Percentiles rank a stretch among this genome's conserved stretches.
Evolutionary conservation across 2,888 invertebrate species (phyloP).

Genomic region (Merodon equestris): DNA sequence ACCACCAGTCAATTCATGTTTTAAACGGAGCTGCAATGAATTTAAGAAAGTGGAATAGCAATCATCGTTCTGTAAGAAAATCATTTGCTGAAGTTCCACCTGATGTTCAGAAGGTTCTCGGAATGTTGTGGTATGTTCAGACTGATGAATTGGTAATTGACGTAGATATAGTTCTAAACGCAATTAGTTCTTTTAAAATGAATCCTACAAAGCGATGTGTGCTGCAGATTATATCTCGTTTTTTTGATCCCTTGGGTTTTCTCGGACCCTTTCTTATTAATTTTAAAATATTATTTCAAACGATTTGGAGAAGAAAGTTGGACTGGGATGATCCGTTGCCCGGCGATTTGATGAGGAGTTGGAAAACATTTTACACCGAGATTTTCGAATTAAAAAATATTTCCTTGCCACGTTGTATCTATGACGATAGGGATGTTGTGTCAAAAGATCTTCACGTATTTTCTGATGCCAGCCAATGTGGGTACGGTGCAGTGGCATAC

Average conservation of each 20-base stretch:
- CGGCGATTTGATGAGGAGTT: background rate
- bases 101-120: background rate
- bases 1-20: no score
- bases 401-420: constrained; percentile 3
- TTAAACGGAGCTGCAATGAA: background rate
- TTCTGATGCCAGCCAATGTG: constrained; percentile 2
- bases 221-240: background rate
- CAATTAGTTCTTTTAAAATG: no score
- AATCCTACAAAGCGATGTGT: background rate
- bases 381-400: background rate
- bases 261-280: background rate
- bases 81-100: background rate
- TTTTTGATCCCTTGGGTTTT: constrained; percentile 1
- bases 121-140: background rate
- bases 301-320: background rate
- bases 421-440: no score
- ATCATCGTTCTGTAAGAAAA: background rate
- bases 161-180: no score
- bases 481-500: constrained; percentile 3
- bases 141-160: no score
- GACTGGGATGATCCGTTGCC: background rate
- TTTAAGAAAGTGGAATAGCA: background rate
- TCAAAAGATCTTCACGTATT: constrained; percentile 9
- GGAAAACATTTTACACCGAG: background rate
- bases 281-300: constrained; percentile 7